A percentile compares a stretch with the other conserved stretches of the same genome.
phyloP scores from a whole-genome alignment of 2,888 invertebrate genomes.

The Drosophila aldrichi region DNA sequence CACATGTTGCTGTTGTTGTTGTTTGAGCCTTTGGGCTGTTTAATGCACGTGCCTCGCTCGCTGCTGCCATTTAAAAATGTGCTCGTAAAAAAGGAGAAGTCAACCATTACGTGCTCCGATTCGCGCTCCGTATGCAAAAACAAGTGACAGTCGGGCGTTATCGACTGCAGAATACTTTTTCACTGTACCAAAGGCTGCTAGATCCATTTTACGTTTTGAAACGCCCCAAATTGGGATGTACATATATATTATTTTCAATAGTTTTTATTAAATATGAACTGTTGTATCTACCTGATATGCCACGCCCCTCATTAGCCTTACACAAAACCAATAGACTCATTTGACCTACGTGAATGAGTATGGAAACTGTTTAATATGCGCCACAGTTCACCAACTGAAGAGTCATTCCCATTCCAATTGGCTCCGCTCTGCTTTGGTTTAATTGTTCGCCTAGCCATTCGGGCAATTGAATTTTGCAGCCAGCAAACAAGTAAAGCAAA shows the following conservation, averaged over 20 bases:
- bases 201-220: too few species aligned
- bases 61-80: slow-evolving; percentile 73
- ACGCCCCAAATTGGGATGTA: too few species aligned
- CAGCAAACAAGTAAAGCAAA: slow-evolving; percentile 45
- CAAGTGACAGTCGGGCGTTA: too few species aligned
- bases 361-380: slow-evolving; percentile 62
- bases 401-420: slow-evolving; percentile 33
- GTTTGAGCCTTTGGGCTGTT: slow-evolving; percentile 70
- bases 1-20: slow-evolving; percentile 44
- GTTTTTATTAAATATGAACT: too few species aligned
- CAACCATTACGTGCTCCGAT: slow-evolving; percentile 54
- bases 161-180: too few species aligned
- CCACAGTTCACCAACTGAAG: slow-evolving; percentile 49
- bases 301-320: too few species aligned
- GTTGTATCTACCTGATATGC: too few species aligned
- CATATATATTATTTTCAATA: too few species aligned
- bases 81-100: slow-evolving; percentile 55
- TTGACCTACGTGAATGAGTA: too few species aligned
- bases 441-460: slow-evolving; percentile 48
- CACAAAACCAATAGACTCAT: too few species aligned
- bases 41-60: slow-evolving; percentile 78
- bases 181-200: too few species aligned
- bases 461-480: slow-evolving; percentile 66
- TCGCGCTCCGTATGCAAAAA: slow-evolving; percentile 23
- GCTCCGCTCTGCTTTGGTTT: slow-evolving; percentile 34